Base-by-base conservation (phyloP, 2,888 invertebrate genomes). In the Priapulus caudatus region DNA sequence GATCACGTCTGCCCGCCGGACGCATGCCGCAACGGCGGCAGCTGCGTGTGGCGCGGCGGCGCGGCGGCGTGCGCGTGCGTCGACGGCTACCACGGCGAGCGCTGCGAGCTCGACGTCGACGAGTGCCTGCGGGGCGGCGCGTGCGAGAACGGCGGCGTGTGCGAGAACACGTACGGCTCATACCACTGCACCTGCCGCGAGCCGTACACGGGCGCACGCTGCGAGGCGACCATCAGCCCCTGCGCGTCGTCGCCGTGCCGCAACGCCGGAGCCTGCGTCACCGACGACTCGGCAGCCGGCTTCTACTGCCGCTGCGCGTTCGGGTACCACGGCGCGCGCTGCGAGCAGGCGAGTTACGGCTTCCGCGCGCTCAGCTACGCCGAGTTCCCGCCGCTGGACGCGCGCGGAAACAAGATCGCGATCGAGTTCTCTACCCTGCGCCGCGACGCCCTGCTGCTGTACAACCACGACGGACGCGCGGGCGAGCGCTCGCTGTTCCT, bases 201-300 rank as follows among this genome's bases (percentile, higher is more conserved):
- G 1, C 91, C 91, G 1, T 93, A 87, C 69, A 79, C 87, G 10
- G 93, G 95, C 2, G 86, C 85, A 68, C 83, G 84, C 60, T 95
- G 93, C 68, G 90, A 92, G 74, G 81, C 83, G 19, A 65, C 71
- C 2, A 83, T 87, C 0, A 89, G 91, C 67, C 86, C 87, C 0
- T 95, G 93, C 66, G 77, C 89, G 54, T 87, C 89, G 1, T 90
- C 91, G 70, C 92, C 91, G n/a, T 93, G 93, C 64, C 74, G 86
- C 56, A 78, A 89, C 67, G 90, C 88, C 21, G 92, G 92, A 23
- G 77, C 86, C 45, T 93, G 93, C 65, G 19, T 52, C 18, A 55
- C 53, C 20, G n/a, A n/a, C n/a, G n/a, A n/a, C n/a, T 43, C 21
- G 15, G 23, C 47, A 33, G 86, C 88, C 4, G 88, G 88, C 24